These are phyloP conservation scores for Poliocrania exsul DNA, from an alignment of 2,797 vertebrate genomes.

Conservation along the genomic window DNA sequence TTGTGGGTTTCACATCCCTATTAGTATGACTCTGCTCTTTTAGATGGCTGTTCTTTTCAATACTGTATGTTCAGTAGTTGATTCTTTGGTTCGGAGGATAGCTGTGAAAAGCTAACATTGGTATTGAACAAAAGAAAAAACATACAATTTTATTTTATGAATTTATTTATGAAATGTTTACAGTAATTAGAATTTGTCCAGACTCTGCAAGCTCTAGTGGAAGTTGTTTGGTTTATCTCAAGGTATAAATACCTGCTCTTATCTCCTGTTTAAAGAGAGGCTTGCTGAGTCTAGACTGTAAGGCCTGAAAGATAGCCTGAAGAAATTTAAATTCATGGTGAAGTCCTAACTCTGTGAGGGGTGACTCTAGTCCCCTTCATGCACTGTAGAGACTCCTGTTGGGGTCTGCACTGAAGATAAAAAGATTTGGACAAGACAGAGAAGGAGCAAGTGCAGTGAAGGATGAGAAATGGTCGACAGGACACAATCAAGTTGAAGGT, in stretches of 20 bases:
- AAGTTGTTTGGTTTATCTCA: neutral
- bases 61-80: neutral
- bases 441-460: neutral
- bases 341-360: neutral
- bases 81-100: neutral
- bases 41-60: neutral
- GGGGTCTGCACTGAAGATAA: neutral
- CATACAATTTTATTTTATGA: neutral
- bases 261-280: neutral
- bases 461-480: neutral
- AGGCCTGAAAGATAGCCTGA: neutral
- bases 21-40: neutral
- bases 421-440: neutral
- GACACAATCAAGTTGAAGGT: neutral
- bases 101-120: neutral
- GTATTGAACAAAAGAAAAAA: neutral
- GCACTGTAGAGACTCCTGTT: neutral
- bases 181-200: neutral
- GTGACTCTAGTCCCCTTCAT: neutral
- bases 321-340: neutral
- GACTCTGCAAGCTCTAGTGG: neutral
- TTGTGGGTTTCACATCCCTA: neutral
- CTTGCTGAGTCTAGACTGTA: neutral
- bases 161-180: neutral
- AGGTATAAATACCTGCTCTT: neutral